Conservation (phyloP, 92 coral and sea anemone species). For the Epizoanthus stellaris region DNA sequence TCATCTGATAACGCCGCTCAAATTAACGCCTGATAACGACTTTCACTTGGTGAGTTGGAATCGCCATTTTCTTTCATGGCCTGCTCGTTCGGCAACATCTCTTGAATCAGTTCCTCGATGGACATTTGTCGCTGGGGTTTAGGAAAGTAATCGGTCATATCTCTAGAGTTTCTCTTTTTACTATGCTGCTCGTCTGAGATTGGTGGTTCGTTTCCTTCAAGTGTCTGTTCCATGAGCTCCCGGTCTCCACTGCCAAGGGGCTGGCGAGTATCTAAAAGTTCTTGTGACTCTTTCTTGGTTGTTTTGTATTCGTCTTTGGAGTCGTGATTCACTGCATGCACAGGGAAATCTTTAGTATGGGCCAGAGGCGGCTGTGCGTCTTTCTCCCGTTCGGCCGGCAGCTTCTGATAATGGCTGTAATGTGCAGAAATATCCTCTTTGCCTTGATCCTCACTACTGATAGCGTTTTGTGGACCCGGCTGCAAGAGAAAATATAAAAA, state of each 20-base stretch:
- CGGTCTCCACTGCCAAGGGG: not conserved
- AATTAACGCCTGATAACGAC: conserved; percentile 34
- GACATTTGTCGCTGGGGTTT: conserved; percentile 67
- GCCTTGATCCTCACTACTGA: not conserved
- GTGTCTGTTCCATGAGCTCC: not conserved
- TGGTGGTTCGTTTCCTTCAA: not conserved
- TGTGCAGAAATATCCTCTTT: not conserved
- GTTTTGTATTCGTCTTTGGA: not conserved
- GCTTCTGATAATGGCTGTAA: not conserved
- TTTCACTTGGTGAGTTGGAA: conserved; percentile 16
- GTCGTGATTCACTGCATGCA: conserved; percentile 1
- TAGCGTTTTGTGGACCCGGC: not conserved
- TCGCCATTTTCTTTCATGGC: conserved; percentile 2
- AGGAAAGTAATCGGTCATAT: conserved; percentile 53
- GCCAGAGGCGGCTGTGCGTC: not conserved
- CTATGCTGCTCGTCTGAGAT: conserved; percentile 11
- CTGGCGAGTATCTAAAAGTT: not conserved
- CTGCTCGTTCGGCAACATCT: conserved; percentile 61
- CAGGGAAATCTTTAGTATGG: not conserved
- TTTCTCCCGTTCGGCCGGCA: not conserved
- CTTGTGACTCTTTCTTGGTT: not conserved
- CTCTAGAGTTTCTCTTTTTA: conserved; percentile 26
- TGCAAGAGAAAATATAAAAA: not conserved
- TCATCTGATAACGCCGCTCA: not conserved
- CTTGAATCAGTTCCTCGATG: conserved; percentile 74